Evolutionary conservation across 2,797 vertebrate genomes (phyloP), one percentile per base, ranked within the genome.

Genomic region (Ambastaia sidthimunki): DNA sequence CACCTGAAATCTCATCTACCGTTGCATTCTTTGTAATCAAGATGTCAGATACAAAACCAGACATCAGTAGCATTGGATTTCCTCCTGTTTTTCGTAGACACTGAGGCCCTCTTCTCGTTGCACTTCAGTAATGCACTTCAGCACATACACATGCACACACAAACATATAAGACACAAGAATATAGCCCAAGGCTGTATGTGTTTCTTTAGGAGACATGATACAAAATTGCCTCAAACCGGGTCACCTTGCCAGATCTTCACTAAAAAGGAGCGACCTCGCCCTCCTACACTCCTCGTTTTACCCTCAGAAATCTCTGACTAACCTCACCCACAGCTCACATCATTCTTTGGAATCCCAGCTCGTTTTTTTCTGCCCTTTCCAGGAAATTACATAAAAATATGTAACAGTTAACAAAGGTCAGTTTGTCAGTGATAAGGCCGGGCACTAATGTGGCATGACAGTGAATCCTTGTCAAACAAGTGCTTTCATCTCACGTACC

Each of bases 161-260:
- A 44, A 10, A 67, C 21, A 44, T 34, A 18, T 41, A 60, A 25
- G 18, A 54, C 50, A 88, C 86, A 25, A 84, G 86, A 89, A 81
- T 76, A 84, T 84, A 80, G 86, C 87, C 86, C 13, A 18, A 67
- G 88, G 86, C 84, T 83, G 54, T 88, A 85, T 86, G 85, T 83
- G 77, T 86, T 86, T 75, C 78, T 89, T 70, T 67, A 83, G 80
- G 81, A 90, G 78, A 91, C 86, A 90, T 90, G 89, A 84, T 83
- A 16, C 57, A 73, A 80, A n/a, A 84, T 76, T 77, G 70, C 80
- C 83, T 84, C 86, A 85, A 89, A 89, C 90, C 81, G 84, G 89
- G 88, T 90, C 82, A 83, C 88, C 89, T 89, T 88, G 87, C 81
- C 88, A 84, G 89, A 77, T 83, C 85, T 37, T 91, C 87, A 91